A percentile compares a stretch with the other conserved stretches of the same genome.
These are phyloP conservation scores for Coturnix japonica DNA, from an alignment of 2,113 vertebrate species.

Conservation along the genomic window DNA sequence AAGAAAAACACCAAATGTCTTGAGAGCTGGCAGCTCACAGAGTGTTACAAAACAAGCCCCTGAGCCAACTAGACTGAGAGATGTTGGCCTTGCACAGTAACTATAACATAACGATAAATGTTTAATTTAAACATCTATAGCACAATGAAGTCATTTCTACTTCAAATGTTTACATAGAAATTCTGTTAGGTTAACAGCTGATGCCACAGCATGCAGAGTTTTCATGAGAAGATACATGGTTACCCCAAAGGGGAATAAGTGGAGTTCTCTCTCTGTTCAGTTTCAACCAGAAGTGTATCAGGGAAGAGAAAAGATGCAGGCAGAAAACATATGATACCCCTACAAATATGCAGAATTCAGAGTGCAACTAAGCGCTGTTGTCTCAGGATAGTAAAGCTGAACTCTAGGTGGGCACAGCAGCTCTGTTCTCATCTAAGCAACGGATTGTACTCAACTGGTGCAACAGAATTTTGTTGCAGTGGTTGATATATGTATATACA, in stretches of 20 bases:
- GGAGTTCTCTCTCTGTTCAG: not conserved
- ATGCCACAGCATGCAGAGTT: not conserved
- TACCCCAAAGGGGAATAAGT: accelerated
- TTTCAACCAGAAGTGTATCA: not conserved
- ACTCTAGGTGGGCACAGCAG: accelerated
- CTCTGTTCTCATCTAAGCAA: not conserved
- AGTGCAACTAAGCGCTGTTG: accelerated
- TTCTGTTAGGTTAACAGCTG: not conserved
- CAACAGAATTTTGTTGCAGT: not conserved
- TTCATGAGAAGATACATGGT: accelerated
- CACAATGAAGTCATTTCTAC: conserved; percentile 16
- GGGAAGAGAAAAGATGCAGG: not conserved
- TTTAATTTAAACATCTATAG: conserved; percentile 65
- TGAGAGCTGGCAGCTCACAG: conserved; percentile 64
- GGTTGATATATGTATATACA: not conserved
- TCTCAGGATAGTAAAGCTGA: not conserved
- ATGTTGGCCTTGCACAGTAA: conserved; percentile 54
- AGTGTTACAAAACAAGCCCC: conserved; percentile 69
- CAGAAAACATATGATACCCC: not conserved
- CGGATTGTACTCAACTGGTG: accelerated
- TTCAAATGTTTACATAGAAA: conserved; percentile 21
- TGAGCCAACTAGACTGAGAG: conserved; percentile 63
- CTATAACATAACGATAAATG: conserved; percentile 43
- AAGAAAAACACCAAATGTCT: conserved; percentile 76
- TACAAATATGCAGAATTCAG: accelerated